Conservation (phyloP, 1,140 invertebrate species). For the Oscheius sp. region DNA sequence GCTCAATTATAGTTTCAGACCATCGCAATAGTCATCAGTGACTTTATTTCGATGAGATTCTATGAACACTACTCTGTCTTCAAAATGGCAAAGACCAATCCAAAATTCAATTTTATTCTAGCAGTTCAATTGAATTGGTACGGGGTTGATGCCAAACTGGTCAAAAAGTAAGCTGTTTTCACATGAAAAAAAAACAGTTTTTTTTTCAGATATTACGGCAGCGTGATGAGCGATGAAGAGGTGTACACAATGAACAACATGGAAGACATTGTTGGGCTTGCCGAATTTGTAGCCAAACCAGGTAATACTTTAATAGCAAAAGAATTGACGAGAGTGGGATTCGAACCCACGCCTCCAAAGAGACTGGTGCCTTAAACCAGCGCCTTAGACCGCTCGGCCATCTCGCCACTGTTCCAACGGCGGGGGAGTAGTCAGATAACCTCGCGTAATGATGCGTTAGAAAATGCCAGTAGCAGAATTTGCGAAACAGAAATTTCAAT, state of each 20-base stretch:
- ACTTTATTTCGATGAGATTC: background rate
- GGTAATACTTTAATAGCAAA: too few species aligned
- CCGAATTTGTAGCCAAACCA: too few species aligned
- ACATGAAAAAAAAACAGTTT: background rate
- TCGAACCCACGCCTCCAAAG: conserved; percentile 93
- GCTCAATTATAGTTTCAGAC: background rate
- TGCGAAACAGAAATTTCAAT: too few species aligned
- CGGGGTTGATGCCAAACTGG: background rate
- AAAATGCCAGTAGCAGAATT: too few species aligned
- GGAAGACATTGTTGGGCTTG: too few species aligned
- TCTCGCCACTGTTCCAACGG: too few species aligned
- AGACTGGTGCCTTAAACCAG: conserved; percentile 64
- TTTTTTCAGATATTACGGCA: background rate
- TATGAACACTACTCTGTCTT: background rate
- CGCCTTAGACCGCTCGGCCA: conserved; percentile 64
- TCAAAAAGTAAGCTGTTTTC: background rate
- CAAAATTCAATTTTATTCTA: background rate
- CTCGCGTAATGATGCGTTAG: too few species aligned
- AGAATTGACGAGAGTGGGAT: conserved; percentile 95
- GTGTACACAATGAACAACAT: background rate
- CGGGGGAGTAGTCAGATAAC: too few species aligned
- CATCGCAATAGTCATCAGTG: background rate
- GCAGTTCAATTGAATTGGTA: background rate
- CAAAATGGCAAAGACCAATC: background rate
- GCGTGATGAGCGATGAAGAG: background rate